phyloP scores from a whole-genome alignment of 2,113 vertebrate species.

The Origma solitaria region DNA sequence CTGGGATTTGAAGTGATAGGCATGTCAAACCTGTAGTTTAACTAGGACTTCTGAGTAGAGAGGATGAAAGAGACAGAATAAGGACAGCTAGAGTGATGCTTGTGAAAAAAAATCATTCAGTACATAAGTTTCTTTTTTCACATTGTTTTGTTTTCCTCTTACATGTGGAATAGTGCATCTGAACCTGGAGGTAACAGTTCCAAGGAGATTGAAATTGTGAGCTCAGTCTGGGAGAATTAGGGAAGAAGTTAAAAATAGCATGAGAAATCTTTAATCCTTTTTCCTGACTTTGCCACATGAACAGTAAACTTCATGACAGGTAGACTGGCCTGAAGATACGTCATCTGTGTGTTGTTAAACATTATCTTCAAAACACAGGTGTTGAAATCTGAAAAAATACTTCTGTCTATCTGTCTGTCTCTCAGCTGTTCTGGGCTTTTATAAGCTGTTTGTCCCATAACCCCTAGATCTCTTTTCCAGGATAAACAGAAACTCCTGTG shows the following conservation, averaged over 20 bases:
- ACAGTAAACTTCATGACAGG: background rate
- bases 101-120: background rate
- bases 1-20: background rate
- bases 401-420: background rate
- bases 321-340: background rate
- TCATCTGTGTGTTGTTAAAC: background rate
- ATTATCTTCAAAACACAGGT: background rate
- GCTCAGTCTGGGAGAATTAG: background rate
- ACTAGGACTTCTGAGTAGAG: background rate
- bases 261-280: background rate
- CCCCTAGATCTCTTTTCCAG: background rate
- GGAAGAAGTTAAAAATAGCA: background rate
- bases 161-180: background rate
- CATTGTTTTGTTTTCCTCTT: background rate
- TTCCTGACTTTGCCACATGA: background rate
- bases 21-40: slow-evolving; percentile 16
- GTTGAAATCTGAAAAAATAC: background rate
- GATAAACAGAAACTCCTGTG: background rate
- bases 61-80: slow-evolving; percentile 24
- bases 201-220: background rate
- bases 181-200: background rate
- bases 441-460: background rate
- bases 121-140: background rate
- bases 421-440: background rate
- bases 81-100: background rate